These are phyloP conservation scores for Prionailurus bengalensis DNA, from an alignment of 2,113 vertebrate species.

Conservation along the genomic window DNA sequence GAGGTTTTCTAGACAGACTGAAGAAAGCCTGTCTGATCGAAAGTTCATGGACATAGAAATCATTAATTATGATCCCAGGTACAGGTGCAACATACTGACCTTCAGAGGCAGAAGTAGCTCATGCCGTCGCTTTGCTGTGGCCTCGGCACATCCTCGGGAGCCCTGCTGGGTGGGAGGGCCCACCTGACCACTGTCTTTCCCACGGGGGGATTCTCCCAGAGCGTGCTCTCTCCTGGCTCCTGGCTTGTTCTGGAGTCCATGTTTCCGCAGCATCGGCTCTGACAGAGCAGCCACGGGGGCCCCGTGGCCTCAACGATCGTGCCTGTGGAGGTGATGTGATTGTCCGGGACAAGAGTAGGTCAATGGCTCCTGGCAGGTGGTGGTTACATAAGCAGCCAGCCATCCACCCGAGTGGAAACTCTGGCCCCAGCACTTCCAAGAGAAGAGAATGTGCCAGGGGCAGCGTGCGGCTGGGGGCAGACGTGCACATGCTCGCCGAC, in stretches of 20 bases:
- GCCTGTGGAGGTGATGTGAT: slow-evolving; percentile 18
- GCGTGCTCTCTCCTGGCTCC: not conserved
- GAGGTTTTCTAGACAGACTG: not conserved
- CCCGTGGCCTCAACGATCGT: not conserved
- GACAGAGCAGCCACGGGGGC: not conserved
- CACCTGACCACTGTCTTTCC: not conserved
- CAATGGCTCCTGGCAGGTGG: slow-evolving; percentile 56
- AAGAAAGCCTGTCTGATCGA: not conserved
- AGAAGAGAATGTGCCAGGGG: slow-evolving; percentile 31
- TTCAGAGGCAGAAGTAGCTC: not conserved
- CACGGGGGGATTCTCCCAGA: not conserved
- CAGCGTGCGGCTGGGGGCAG: not conserved
- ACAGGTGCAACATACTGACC: not conserved
- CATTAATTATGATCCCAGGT: rapidly evolving
- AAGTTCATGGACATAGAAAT: not conserved
- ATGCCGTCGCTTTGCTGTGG: not conserved
- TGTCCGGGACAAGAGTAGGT: not conserved
- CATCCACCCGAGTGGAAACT: slow-evolving; percentile 24
- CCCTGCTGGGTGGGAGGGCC: not conserved
- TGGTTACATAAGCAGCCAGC: rapidly evolving
- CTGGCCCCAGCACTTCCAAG: slow-evolving; percentile 27
- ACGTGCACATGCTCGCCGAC: not conserved
- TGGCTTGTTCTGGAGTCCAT: not conserved
- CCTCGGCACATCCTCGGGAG: not conserved
- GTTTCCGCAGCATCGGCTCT: not conserved